A percentile compares a stretch with the other conserved stretches of the same genome.
Evolutionary conservation across 1,140 invertebrate genomes (phyloP).

Genomic region (Drosophila bipectinata): DNA sequence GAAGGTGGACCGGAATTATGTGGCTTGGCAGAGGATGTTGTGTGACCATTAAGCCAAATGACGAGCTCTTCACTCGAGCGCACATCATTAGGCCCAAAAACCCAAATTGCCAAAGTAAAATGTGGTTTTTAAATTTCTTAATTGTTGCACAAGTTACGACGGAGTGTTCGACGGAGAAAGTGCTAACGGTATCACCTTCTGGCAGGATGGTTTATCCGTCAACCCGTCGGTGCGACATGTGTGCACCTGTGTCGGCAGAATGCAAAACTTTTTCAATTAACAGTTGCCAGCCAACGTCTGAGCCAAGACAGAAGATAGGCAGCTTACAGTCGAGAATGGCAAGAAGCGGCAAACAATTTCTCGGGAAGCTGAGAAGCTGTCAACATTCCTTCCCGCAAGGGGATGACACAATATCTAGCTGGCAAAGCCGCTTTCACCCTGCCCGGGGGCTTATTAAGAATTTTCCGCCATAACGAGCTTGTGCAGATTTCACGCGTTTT

Average conservation of each 20-base stretch:
- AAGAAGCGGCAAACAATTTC: slow-evolving; percentile 13
- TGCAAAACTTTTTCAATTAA: slow-evolving; percentile 80
- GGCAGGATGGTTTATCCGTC: slow-evolving; percentile 49
- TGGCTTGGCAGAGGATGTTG: slow-evolving; percentile 11
- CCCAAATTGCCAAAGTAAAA: slow-evolving; percentile 2
- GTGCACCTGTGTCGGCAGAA: slow-evolving; percentile 58
- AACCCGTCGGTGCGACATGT: slow-evolving; percentile 36
- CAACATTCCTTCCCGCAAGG: slow-evolving; percentile 50
- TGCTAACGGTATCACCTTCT: not conserved
- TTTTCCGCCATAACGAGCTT: slow-evolving; percentile 58
- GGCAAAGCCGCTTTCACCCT: slow-evolving; percentile 43
- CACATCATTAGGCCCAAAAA: slow-evolving; percentile 61
- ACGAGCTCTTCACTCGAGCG: slow-evolving; percentile 23
- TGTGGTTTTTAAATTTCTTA: slow-evolving; percentile 49
- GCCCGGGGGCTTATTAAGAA: slow-evolving; percentile 60
- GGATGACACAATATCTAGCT: slow-evolving; percentile 23
- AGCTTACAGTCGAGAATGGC: slow-evolving; percentile 16
- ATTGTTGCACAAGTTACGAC: slow-evolving; percentile 54
- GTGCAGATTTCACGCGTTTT: slow-evolving; percentile 63
- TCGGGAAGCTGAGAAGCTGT: slow-evolving; percentile 30
- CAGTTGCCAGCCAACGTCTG: slow-evolving; percentile 64
- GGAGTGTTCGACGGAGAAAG: not conserved
- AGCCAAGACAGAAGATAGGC: slow-evolving; percentile 38
- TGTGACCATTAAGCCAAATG: slow-evolving; percentile 65
- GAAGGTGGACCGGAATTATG: slow-evolving; percentile 19